Conservation (phyloP, 2,888 invertebrate species). For the Drosophila aldrichi region DNA sequence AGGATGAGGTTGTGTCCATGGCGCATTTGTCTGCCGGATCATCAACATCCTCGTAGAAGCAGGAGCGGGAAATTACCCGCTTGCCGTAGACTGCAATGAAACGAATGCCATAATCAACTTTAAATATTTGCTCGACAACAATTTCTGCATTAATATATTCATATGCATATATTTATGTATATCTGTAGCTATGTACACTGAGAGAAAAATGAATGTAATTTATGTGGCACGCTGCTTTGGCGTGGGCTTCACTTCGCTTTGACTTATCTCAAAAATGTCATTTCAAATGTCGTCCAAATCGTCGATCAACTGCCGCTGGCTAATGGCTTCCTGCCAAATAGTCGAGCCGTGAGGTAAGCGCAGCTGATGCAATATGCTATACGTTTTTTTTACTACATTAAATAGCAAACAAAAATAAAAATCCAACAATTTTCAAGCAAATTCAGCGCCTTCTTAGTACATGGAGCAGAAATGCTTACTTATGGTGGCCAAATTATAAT, state of each 20-base stretch:
- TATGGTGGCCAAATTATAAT: too few relatives aligned
- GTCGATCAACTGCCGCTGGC: constrained; percentile 54
- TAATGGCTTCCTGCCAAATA: constrained; percentile 51
- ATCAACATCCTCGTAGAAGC: constrained; percentile 84
- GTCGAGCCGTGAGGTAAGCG: constrained; percentile 39
- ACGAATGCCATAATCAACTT: constrained; percentile 32
- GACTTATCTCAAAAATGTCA: constrained; percentile 63
- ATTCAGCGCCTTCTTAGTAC: not conserved
- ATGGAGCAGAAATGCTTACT: not conserved
- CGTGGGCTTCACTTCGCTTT: constrained; percentile 54
- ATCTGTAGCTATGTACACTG: not conserved
- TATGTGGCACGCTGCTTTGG: constrained; percentile 37
- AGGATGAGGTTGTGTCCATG: constrained; percentile 83
- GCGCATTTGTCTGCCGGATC: constrained; percentile 84
- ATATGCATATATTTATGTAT: not conserved
- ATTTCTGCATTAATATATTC: constrained; percentile 54
- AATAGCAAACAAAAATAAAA: constrained; percentile 10
- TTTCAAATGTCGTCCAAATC: constrained; percentile 64
- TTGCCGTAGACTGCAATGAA: constrained; percentile 84
- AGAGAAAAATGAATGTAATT: constrained; percentile 42
- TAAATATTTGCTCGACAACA: constrained; percentile 25
- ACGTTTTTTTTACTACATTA: constrained; percentile 6
- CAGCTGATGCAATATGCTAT: constrained; percentile 48
- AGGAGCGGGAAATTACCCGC: constrained; percentile 84
- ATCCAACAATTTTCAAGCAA: not conserved